Conservation (phyloP, 2,797 vertebrate species). For the Cyclopterus lumpus region DNA sequence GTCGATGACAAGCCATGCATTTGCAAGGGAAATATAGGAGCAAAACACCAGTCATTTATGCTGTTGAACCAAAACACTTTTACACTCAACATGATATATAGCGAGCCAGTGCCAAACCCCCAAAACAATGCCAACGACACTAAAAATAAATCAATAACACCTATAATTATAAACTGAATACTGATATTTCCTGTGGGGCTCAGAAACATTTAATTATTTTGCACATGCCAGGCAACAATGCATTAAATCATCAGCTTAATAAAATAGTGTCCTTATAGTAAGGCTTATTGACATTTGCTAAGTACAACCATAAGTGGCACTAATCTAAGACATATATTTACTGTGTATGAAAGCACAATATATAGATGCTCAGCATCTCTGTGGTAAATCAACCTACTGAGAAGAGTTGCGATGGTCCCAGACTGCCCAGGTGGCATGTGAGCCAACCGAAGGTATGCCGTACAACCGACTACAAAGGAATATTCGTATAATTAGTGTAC, state of each 20-base stretch:
- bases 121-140: not conserved
- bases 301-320: not conserved
- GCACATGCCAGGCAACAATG: not conserved
- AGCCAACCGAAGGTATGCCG: not conserved
- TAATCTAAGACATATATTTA: not conserved
- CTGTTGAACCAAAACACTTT: not conserved
- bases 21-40: not conserved
- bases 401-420: not conserved
- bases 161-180: not conserved
- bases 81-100: not conserved
- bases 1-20: not conserved
- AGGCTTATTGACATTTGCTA: not conserved
- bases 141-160: not conserved
- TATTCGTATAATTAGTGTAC: not conserved
- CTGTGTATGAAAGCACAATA: not conserved
- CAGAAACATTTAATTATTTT: not conserved
- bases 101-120: not conserved
- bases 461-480: not conserved
- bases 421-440: not conserved
- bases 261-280: not conserved
- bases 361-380: not conserved
- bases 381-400: not conserved
- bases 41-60: not conserved
- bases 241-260: not conserved
- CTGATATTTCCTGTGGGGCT: not conserved